Evolutionary conservation across 2,797 vertebrate species (phyloP).

Genomic region (Fundulus diaphanus): DNA sequence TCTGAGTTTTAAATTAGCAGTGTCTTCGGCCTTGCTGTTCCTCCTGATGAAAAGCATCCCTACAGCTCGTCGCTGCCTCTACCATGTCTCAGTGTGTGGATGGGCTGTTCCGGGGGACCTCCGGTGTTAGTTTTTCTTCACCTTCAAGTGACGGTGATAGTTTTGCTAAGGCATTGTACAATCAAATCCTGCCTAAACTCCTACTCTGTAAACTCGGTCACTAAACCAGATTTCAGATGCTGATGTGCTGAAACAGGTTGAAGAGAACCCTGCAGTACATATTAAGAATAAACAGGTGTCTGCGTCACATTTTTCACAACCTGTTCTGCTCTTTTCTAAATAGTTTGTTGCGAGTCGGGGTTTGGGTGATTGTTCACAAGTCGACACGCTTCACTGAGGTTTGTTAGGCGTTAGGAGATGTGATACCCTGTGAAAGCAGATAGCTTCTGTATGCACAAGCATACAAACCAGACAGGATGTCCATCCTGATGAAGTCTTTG

Average conservation of each 20-base stretch:
- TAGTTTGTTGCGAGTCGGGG: not conserved
- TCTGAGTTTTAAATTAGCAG: not conserved
- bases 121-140: not conserved
- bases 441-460: slow-evolving; percentile 6
- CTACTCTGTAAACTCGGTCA: too few species aligned
- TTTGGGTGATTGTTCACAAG: slow-evolving; percentile 3
- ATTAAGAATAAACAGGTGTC: not conserved
- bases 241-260: not conserved
- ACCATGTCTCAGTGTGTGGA: too few species aligned
- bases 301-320: not conserved
- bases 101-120: not conserved
- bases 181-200: not conserved
- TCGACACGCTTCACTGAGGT: slow-evolving; percentile 6
- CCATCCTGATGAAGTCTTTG: slow-evolving; percentile 45
- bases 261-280: not conserved
- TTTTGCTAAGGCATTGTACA: not conserved
- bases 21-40: not conserved
- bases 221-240: too few species aligned
- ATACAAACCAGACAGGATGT: slow-evolving; percentile 54
- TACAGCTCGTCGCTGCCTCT: too few species aligned
- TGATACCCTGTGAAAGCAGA: slow-evolving; percentile 21
- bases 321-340: not conserved
- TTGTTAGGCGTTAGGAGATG: slow-evolving; percentile 8
- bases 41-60: too few species aligned
- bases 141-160: not conserved